Conservation (phyloP, 2,888 invertebrate species). For the Desoria tigrina region DNA sequence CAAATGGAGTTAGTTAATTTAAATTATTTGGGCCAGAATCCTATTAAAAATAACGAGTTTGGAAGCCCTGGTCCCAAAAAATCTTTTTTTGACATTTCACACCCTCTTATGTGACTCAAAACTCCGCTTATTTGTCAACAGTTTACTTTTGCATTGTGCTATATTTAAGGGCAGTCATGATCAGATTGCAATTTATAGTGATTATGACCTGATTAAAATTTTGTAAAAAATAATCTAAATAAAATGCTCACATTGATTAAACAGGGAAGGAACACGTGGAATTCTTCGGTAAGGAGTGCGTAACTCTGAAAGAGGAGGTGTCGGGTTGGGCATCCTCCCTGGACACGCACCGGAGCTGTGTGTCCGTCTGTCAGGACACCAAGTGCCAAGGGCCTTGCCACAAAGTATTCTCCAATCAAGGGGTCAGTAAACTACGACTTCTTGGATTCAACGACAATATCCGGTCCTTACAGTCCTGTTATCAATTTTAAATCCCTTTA, state of each 20-base stretch:
- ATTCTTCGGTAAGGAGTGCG: constrained; percentile 26
- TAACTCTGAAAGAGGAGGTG: constrained; percentile 27
- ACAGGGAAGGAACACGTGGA: constrained; percentile 34
- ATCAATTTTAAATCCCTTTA: background rate
- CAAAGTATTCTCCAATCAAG: constrained; percentile 40
- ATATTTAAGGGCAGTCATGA: too few relatives aligned
- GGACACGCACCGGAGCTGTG: constrained; percentile 38
- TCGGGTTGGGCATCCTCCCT: constrained; percentile 38
- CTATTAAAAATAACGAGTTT: too few relatives aligned
- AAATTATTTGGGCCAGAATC: too few relatives aligned
- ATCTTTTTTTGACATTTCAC: too few relatives aligned
- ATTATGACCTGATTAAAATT: background rate
- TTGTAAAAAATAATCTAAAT: background rate
- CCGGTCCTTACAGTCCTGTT: constrained; percentile 32
- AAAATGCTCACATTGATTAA: constrained; percentile 2
- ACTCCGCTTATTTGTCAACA: too few relatives aligned
- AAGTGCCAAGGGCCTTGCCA: constrained; percentile 37
- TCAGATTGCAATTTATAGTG: too few relatives aligned
- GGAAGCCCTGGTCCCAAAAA: too few relatives aligned
- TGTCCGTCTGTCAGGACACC: constrained; percentile 27
- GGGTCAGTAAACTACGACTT: constrained; percentile 34
- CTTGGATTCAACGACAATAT: constrained; percentile 39
- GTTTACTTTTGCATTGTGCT: too few relatives aligned
- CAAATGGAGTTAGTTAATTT: too few relatives aligned
- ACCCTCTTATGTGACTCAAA: too few relatives aligned